Evolutionary conservation across 2,888 invertebrate species (phyloP), one percentile per base, ranked within the genome.

Genomic region (Cyclophora punctaria): DNA sequence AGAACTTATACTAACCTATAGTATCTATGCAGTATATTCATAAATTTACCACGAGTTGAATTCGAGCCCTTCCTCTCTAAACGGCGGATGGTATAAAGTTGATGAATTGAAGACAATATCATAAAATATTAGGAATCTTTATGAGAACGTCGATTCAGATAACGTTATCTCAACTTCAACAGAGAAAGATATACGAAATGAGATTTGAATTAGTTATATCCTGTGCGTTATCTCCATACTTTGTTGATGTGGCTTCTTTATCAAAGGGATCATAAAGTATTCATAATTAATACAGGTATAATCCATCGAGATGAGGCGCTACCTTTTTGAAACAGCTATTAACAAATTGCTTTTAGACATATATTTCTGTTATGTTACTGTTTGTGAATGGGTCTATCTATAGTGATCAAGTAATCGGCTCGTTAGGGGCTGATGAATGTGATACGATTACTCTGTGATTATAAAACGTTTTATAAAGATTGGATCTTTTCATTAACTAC

Each of bases 331-430:
- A 71, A 69, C 71, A 66, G 73, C 70, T 62, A 75, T 73, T 71
- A 75, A 85, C 83, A 85, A 83, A 85, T 84, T 79, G 73, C 78
- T 76, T 64, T 69, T 62, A 68, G 71, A 69, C 72, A 79, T 73
- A 78, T 76, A 83, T 81, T 79, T 82, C 77, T 80, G 80, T 84
- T 75, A 83, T 75, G 74, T 75, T 67, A 65, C 73, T 77, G 75
- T 79, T 79, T 77, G 77, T 81, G 75, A 80, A 78, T 75, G 71
- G 72, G 64, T 72, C 77, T 80, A 82, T 83, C 80, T 78, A 63
- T 72, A 70, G 73, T 73, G 77, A 81, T 81, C 81, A 80, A 81
- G 83, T 86, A 80, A 83, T 84, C 77, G 75, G 74, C 77, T 85
- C 80, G 78, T 86, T 85, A 84, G 74, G 64, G 64, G 57, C 71